These are phyloP conservation scores for Pseudomyrmex gracilis DNA, from an alignment of 1,140 invertebrate species.

Conservation along the genomic window DNA sequence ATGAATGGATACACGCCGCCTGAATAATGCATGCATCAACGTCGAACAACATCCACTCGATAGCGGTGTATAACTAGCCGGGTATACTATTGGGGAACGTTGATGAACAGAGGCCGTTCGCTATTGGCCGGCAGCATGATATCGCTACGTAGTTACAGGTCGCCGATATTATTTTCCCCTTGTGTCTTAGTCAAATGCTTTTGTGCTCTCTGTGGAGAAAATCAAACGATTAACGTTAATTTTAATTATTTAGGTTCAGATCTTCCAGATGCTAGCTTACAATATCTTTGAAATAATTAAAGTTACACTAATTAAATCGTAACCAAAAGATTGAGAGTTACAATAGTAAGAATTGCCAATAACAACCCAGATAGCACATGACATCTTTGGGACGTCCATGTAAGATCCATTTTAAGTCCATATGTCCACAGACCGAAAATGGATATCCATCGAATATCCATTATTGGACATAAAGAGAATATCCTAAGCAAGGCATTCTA, in stretches of 20 bases:
- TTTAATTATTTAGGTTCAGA: background rate
- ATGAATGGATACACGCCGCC: slow-evolving; percentile 76
- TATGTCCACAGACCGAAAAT: too few species aligned
- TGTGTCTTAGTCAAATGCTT: background rate
- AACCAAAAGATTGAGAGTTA: background rate
- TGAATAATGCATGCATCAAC: slow-evolving; percentile 81
- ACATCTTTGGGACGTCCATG: too few species aligned
- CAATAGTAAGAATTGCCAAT: too few species aligned
- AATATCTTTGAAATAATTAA: background rate
- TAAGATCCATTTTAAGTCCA: too few species aligned
- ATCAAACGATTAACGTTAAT: too few species aligned
- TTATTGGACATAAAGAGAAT: too few species aligned
- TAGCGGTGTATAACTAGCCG: slow-evolving; percentile 67
- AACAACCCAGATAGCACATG: too few species aligned
- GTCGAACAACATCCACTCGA: slow-evolving; percentile 75
- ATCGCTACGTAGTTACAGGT: slow-evolving; percentile 35
- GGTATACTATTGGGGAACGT: slow-evolving; percentile 55
- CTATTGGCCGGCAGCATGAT: slow-evolving; percentile 23
- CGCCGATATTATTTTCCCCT: slow-evolving; percentile 31
- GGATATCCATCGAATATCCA: too few species aligned
- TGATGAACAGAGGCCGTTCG: slow-evolving; percentile 63
- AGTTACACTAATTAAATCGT: background rate
- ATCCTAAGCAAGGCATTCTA: too few species aligned
- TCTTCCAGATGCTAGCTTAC: background rate
- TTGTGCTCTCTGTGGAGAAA: too few species aligned